These are phyloP conservation scores for Myiothlypis chrysogaster DNA, from an alignment of 2,797 vertebrate genomes.

Conservation along the genomic window DNA sequence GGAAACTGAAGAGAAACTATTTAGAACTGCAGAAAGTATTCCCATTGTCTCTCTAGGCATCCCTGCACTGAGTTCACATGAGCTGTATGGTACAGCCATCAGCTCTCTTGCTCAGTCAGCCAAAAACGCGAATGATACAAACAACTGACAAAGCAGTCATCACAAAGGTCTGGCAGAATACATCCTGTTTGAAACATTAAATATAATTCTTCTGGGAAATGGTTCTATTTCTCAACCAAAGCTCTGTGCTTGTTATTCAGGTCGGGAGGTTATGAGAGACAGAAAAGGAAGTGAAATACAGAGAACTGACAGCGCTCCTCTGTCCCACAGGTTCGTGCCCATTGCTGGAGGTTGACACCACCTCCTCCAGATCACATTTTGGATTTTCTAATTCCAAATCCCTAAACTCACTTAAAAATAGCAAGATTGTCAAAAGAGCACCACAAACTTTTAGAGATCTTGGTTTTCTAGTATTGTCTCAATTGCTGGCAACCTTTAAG, in stretches of 20 bases:
- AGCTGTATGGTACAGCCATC: not conserved
- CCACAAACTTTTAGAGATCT: not conserved
- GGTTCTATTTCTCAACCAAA: not conserved
- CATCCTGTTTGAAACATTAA: slow-evolving; percentile 27
- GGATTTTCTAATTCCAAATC: not conserved
- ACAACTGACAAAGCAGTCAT: not conserved
- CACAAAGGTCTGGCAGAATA: not conserved
- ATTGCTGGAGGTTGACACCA: not conserved
- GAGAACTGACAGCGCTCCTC: not conserved
- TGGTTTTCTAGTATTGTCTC: not conserved
- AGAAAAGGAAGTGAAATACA: not conserved
- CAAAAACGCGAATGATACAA: not conserved
- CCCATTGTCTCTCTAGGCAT: not conserved
- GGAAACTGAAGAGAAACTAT: not conserved
- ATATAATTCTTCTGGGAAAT: slow-evolving; percentile 8
- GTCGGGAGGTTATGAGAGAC: not conserved
- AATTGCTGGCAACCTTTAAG: not conserved
- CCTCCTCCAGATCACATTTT: not conserved
- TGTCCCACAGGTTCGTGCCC: not conserved
- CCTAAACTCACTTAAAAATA: not conserved
- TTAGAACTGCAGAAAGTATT: not conserved
- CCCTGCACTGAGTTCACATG: not conserved
- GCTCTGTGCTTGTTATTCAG: not conserved
- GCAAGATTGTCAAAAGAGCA: not conserved
- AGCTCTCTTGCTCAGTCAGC: not conserved